Percentiles rank a stretch among this genome's conserved stretches.
Evolutionary conservation across 2,888 invertebrate species (phyloP).

Genomic region (Himalopsyche anomala): DNA sequence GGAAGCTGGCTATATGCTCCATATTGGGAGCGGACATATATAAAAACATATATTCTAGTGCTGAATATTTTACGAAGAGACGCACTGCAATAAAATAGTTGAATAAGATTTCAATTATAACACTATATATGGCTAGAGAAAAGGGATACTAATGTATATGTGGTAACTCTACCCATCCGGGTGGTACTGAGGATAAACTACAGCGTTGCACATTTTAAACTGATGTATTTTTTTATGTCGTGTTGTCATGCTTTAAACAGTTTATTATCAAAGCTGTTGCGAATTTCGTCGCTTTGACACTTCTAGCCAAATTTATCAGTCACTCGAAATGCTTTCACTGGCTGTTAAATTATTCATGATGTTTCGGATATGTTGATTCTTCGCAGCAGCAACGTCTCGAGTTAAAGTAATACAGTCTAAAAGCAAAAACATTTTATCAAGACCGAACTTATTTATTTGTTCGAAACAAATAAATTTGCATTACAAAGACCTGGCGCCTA

Average conservation of each 20-base stretch:
- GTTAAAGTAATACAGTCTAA: conserved; percentile 53
- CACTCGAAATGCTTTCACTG: conserved; percentile 53
- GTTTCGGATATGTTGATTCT: conserved; percentile 62
- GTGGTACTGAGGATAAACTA: background rate
- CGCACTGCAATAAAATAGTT: no score
- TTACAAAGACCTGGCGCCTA: conserved; percentile 55
- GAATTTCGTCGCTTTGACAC: conserved; percentile 56
- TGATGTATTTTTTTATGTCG: background rate
- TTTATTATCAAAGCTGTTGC: conserved; percentile 52
- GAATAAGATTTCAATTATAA: no score
- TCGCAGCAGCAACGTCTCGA: conserved; percentile 45
- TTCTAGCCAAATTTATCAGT: conserved; percentile 58
- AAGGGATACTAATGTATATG: no score
- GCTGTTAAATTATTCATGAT: conserved; percentile 62
- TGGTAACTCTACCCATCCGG: no score
- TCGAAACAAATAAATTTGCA: conserved; percentile 63
- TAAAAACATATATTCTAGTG: no score
- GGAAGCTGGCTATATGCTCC: no score
- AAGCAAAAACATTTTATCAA: conserved; percentile 57
- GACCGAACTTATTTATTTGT: conserved; percentile 63
- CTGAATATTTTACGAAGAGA: no score
- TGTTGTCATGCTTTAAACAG: conserved; percentile 39
- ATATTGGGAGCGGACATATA: no score
- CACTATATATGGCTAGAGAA: no score
- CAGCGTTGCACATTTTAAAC: conserved; percentile 25